A percentile compares a stretch with the other conserved stretches of the same genome.
These are phyloP conservation scores for Bombyx huttoni DNA, from an alignment of 2,888 invertebrate species.

Conservation along the genomic window DNA sequence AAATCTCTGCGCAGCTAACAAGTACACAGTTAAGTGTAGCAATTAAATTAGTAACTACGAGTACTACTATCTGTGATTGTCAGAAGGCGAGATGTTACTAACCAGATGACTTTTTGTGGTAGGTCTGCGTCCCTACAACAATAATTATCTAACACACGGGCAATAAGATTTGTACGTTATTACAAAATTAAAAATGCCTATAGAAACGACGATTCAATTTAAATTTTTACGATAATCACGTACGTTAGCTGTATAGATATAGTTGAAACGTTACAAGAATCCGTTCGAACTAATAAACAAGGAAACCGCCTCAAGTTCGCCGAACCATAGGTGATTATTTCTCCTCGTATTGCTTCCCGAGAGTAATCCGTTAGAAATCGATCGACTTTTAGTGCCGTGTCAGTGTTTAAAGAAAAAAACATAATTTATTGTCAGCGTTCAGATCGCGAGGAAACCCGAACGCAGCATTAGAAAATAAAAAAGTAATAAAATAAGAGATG, in stretches of 20 bases:
- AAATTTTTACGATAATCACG: not conserved
- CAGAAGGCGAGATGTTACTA: slow-evolving; percentile 52
- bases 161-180: not conserved
- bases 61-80: slow-evolving; percentile 52
- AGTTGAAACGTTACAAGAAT: slow-evolving; percentile 35
- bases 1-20: slow-evolving; percentile 22
- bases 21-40: slow-evolving; percentile 25
- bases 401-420: slow-evolving; percentile 65
- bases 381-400: slow-evolving; percentile 70
- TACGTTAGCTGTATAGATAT: not conserved
- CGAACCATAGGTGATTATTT: slow-evolving; percentile 61
- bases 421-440: slow-evolving; percentile 69
- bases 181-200: not conserved
- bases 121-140: slow-evolving; percentile 38
- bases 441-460: slow-evolving; percentile 67
- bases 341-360: slow-evolving; percentile 59
- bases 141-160: slow-evolving; percentile 20
- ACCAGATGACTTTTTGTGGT: slow-evolving; percentile 62
- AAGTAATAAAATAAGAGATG: slow-evolving; percentile 64
- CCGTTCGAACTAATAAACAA: slow-evolving; percentile 61
- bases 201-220: no score
- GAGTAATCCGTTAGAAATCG: slow-evolving; percentile 71
- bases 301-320: slow-evolving; percentile 60
- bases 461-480: slow-evolving; percentile 67
- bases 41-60: slow-evolving; percentile 25